Conservation (phyloP, 2,113 vertebrate genomes). For the Entelurus aequoreus region DNA sequence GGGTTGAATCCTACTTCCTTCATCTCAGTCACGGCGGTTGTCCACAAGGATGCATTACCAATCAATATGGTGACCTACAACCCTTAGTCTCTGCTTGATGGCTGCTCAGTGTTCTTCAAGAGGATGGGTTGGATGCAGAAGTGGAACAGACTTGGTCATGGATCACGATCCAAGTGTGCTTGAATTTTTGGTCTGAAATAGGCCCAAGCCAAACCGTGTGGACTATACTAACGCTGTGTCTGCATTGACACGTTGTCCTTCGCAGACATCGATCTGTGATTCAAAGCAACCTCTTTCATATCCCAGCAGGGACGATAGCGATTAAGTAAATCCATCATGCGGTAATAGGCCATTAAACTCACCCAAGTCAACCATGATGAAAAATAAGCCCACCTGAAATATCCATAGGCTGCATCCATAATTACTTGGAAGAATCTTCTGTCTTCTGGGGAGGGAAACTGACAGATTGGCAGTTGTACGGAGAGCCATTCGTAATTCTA, state of each 20-base stretch:
- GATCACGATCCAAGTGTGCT: too few relatives aligned
- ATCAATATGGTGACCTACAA: too few relatives aligned
- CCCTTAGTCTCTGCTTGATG: too few relatives aligned
- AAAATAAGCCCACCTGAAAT: conserved; percentile 58
- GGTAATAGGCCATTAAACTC: conserved; percentile 57
- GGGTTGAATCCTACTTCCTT: too few relatives aligned
- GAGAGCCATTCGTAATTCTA: conserved; percentile 19
- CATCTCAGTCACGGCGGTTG: too few relatives aligned
- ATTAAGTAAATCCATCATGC: conserved; percentile 59
- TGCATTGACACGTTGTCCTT: conserved; percentile 1
- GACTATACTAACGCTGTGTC: too few relatives aligned
- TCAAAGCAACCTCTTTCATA: conserved; percentile 50
- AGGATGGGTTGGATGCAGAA: too few relatives aligned
- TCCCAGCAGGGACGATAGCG: conserved; percentile 44
- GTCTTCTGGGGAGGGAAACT: conserved; percentile 26
- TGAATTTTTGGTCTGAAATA: too few relatives aligned
- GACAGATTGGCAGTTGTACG: conserved; percentile 39
- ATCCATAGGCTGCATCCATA: conserved; percentile 59
- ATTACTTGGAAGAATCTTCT: conserved; percentile 55
- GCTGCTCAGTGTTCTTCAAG: too few relatives aligned
- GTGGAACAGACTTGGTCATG: too few relatives aligned
- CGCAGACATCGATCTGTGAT: conserved; percentile 60
- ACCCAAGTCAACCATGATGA: conserved; percentile 52
- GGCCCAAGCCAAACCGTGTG: too few relatives aligned
- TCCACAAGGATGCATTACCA: too few relatives aligned